A percentile compares a stretch with the other conserved stretches of the same genome.
Conservation (phyloP, 2,888 invertebrate species). For the Drosophila anomelani region DNA sequence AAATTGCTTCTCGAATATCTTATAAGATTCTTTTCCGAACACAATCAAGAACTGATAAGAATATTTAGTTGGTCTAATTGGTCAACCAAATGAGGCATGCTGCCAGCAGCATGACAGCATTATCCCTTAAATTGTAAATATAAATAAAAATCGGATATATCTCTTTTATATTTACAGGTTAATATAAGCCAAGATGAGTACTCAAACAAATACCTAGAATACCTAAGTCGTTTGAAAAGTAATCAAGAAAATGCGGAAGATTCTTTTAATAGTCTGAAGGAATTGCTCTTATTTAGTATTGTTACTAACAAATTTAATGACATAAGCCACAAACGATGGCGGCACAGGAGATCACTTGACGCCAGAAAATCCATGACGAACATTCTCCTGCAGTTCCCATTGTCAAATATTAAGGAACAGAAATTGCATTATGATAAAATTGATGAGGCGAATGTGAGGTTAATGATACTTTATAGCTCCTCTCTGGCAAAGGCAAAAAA, state of each 20-base stretch:
- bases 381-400: conserved; percentile 67
- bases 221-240: conserved; percentile 85
- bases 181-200: conserved; percentile 89
- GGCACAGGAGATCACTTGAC: conserved; percentile 30
- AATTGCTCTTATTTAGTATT: conserved; percentile 74
- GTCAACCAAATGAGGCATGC: no score
- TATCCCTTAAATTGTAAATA: background rate
- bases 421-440: conserved; percentile 67
- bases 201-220: conserved; percentile 87
- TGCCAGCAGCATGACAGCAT: no score
- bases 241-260: conserved; percentile 10
- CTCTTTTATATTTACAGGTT: conserved; percentile 85
- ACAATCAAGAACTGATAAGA: no score
- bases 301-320: conserved; percentile 62
- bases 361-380: conserved; percentile 37
- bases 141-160: background rate
- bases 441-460: conserved; percentile 82
- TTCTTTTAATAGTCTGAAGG: conserved; percentile 3
- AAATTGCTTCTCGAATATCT: no score
- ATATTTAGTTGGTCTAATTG: no score
- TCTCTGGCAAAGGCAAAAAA: conserved; percentile 60
- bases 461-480: conserved; percentile 80
- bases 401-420: conserved; percentile 51
- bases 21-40: no score
- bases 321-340: conserved; percentile 45